phyloP scores from a whole-genome alignment of 2,113 vertebrate genomes.

The Rhinolophus sinicus region DNA sequence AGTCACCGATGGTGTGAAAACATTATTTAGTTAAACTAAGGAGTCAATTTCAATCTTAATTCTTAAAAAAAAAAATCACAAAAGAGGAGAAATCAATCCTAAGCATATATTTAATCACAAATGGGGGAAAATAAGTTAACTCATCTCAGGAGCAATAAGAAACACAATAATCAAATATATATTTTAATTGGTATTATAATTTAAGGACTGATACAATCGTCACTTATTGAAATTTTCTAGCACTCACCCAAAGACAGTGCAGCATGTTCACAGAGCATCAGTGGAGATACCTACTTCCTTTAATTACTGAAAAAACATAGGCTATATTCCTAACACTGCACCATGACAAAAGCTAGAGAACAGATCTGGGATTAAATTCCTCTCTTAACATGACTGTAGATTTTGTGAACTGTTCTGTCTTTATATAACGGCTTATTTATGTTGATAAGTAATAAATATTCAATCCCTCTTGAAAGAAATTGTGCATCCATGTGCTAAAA shows the following conservation, averaged over 20 bases:
- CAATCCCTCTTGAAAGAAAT: neutral
- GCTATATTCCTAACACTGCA: neutral
- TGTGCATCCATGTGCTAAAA: neutral
- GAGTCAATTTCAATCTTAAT: slow-evolving; percentile 63
- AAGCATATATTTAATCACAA: slow-evolving; percentile 44
- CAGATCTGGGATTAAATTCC: neutral
- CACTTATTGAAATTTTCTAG: slow-evolving; percentile 53
- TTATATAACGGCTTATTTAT: slow-evolving; percentile 32
- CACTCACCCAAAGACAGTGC: neutral
- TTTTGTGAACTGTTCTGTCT: slow-evolving; percentile 26
- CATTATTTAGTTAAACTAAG: slow-evolving; percentile 52
- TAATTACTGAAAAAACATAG: slow-evolving; percentile 66
- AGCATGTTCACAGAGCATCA: neutral
- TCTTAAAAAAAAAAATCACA: slow-evolving; percentile 18
- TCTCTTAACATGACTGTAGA: slow-evolving; percentile 26
- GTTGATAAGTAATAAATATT: slow-evolving; percentile 6
- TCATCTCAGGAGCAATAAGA: slow-evolving; percentile 36
- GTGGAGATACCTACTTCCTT: slow-evolving; percentile 47
- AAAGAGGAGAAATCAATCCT: slow-evolving; percentile 56
- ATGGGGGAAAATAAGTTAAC: neutral
- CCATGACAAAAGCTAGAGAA: neutral
- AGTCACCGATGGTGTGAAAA: slow-evolving; percentile 4
- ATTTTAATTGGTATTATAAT: slow-evolving; percentile 51
- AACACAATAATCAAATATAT: slow-evolving; percentile 42
- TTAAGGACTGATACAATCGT: slow-evolving; percentile 51